Evolutionary conservation across 2,113 vertebrate genomes (phyloP), one percentile per base, ranked within the genome.

Genomic region (Struthio camelus): DNA sequence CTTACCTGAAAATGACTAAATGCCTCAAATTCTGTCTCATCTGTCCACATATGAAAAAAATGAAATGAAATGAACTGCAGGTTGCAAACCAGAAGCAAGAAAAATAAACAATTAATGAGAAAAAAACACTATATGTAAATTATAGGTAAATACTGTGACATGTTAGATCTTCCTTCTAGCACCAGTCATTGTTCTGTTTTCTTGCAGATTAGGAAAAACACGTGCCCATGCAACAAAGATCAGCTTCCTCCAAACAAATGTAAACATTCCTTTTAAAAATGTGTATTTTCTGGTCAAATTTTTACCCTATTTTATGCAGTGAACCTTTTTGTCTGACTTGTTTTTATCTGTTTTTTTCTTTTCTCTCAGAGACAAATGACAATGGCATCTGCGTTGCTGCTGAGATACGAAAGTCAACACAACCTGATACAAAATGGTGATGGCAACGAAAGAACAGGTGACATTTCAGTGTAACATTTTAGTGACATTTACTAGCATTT

Each of bases 401-500:
- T 56, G 84, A 81, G 73, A 87, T 75, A 72, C 54, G 56, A 90
- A 93, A 94, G 30, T 64, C 65, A 92, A 42, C 40, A 67, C n/a
- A 79, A 64, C 32, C 53, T 48, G 40, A 42, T 51, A 71, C 22
- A 75, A 83, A 93, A 83, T 51, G 12, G 19, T 67, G 51, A 86
- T 12, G 32, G 46, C 40, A 95, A 86, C 64, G 42, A 90, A 88
- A 70, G 56, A 77, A 24, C 27, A 90, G 80, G 83, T 86, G 88
- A 92, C 72, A 96, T 96, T 96, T 92, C 62, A 53, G 36, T 44
- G 34, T 89, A 87, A 77, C 40, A 71, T 85, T 93, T 90, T 62
- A 48, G 56, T 38, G 56, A 65, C 25, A 82, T 90, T 95, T 90
- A 65, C 20, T 34, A 72, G 56, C 58, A 87, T 80, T 91, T 93